Evolutionary conservation across 2,113 vertebrate species (phyloP).

Genomic region (Phalacrocorax aristotelis): DNA sequence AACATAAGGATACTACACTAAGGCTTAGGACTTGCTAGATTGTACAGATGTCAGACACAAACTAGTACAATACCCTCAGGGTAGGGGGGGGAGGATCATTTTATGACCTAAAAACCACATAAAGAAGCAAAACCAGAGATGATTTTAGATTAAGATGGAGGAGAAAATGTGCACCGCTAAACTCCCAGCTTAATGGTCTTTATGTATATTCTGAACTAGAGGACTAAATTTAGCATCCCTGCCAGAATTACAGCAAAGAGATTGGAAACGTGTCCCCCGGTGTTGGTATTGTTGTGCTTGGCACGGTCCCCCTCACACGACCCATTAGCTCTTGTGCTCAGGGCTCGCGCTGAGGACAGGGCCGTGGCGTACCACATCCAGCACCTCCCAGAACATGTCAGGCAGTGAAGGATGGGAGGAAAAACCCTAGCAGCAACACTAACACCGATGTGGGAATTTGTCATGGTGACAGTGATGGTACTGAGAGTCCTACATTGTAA

Average conservation of each 20-base stretch:
- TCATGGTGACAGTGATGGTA: conserved; percentile 39
- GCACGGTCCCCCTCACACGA: background rate
- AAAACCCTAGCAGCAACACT: background rate
- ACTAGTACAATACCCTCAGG: background rate
- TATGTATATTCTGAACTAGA: background rate
- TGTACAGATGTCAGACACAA: background rate
- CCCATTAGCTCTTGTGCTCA: background rate
- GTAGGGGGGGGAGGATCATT: background rate
- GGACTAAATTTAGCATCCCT: background rate
- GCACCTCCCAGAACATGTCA: background rate
- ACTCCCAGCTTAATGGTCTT: background rate
- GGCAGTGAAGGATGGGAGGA: conserved; percentile 7
- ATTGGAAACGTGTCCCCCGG: background rate
- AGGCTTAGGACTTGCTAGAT: background rate
- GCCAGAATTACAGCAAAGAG: conserved; percentile 7
- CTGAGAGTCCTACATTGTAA: conserved; percentile 33
- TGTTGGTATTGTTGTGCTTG: background rate
- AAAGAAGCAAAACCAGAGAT: background rate
- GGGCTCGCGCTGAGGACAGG: background rate
- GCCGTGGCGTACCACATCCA: background rate
- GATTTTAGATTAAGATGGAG: background rate
- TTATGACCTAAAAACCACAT: background rate
- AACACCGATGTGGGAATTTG: background rate
- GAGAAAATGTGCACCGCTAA: background rate
- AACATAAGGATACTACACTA: background rate